Evolutionary conservation across 1,140 invertebrate species (phyloP).

Genomic region (Eumeta japonica): DNA sequence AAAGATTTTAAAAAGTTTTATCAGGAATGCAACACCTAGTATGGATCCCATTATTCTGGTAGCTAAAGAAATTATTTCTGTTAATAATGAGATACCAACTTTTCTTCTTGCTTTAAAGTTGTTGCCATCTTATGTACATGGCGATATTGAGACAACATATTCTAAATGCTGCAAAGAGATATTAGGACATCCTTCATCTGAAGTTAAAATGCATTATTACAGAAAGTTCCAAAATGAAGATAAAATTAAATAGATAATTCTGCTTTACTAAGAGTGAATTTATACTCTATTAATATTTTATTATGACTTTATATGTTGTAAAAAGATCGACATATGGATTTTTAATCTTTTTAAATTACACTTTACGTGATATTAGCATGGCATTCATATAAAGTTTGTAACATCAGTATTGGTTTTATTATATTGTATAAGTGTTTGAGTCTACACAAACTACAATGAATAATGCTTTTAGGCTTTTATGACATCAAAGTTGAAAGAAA

Average conservation of each 20-base stretch:
- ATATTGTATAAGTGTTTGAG: background rate
- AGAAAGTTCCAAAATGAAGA: no score
- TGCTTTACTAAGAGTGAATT: background rate
- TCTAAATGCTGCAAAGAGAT: constrained; percentile 17
- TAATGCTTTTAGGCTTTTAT: no score
- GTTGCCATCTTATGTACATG: constrained; percentile 6
- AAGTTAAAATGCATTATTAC: constrained; percentile 21
- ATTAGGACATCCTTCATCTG: constrained; percentile 16
- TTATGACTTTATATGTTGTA: background rate
- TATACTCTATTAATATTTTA: background rate
- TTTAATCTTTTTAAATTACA: background rate
- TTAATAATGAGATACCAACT: constrained; percentile 12
- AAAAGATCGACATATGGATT: background rate
- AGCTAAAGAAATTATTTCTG: background rate
- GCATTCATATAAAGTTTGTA: background rate
- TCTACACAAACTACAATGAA: no score
- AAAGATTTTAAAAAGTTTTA: constrained; percentile 6
- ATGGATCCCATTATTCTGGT: no score
- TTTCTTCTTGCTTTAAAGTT: constrained; percentile 17
- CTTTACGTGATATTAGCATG: background rate
- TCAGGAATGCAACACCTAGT: constrained; percentile 8
- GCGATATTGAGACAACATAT: constrained; percentile 7
- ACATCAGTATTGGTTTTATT: background rate
- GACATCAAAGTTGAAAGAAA: no score
- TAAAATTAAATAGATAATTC: background rate